Base-by-base conservation (phyloP, 2,113 vertebrate genomes). In the Columba livia region DNA sequence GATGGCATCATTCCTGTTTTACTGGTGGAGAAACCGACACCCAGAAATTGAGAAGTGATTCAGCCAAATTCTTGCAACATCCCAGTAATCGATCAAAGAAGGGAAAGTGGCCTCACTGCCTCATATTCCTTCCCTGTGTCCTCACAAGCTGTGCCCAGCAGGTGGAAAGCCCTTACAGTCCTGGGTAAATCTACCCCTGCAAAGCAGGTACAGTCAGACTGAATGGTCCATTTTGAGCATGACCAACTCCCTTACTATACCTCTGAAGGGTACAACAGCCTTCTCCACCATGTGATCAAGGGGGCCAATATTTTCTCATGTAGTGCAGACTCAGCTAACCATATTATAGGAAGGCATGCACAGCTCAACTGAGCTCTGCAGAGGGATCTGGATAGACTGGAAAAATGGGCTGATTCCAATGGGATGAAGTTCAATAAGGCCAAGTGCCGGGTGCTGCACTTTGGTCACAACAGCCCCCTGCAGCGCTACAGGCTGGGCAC, bases 51-150 rank as follows among this genome's bases (percentile, higher is more conserved):
- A 53, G 70, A 80, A 74, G 25, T 34, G 29, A 56, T 92, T 56
- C 75, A 83, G 61, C 69, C 48, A 84, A 54, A 81, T 67, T 75
- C 38, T 90, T 84, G 56, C 29, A 85, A 47, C 9, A 54, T 87
- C 72, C 60, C 72, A n/a, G 18, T 53, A 77, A 85, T 0, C 67
- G 57, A 78, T 9, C n/a, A 70, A 84, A 82, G 75, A 92, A 64
- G 32, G 47, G 29, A 85, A 83, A 2, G 3, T n/a, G 18, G 32
- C 16, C 26, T 34, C 10, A 3, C 67, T 80, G 60, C 32, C 60
- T 62, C 71, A 17, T 9, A 17, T 16, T 15, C 32, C 34, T 71
- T 40, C 44, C 34, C 9, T 0, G 0, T 0, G 1, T 32, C 64
- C 18, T 70, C 26, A 71, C 56, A 47, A 65, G 10, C 38, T 79